Base-by-base conservation (phyloP, 2,797 vertebrate species). In the Xenentodon cancila region DNA sequence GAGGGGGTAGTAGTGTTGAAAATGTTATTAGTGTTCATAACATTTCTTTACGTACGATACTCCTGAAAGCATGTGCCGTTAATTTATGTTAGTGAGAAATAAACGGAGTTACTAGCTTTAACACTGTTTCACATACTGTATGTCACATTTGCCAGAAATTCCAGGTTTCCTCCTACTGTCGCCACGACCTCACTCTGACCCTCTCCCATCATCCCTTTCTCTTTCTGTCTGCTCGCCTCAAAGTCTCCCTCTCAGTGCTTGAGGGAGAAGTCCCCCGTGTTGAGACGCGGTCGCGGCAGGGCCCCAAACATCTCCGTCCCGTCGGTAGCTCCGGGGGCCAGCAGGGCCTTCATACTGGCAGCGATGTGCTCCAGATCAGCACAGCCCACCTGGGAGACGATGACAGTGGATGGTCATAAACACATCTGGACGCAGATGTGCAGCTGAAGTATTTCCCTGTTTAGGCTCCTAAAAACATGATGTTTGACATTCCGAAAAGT, bases 221-320 rank as follows among this genome's bases (percentile, higher is more conserved):
- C 49, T 20, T 9, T n/a, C 21, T 19, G 44, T 42, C 45, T 5
- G 0, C 11, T 18, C 5, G 2, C 17, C 45, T 40, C 53, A 0
- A 44, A 1, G 59, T 6, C 27, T 3, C 48, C 1, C 42, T 0
- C 56, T 94, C 90, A 94, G 61, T 92, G 93, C 49, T 94, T 94
- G 20, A 94, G 91, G 19, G 93, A 93, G 87, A 97, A 96, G 88
- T 97, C 96, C 5, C 95, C 96, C 0, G 95, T 96, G 92, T 97
- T 97, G 84, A 97, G 95, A 0, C 96, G 93, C 3, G 96, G 96
- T 3, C 96, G 92, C 1, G 96, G 96, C 69, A 97, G 90, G 12
- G 95, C 96, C 20, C 96, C 96, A 2, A 97, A 97, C 89, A 97
- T 96, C 84, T 97, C 95, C 0, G 95, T 96, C 69, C 94, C 95